These are phyloP conservation scores for Leptinotarsa juncta DNA, from an alignment of 2,888 invertebrate species.

Conservation along the genomic window DNA sequence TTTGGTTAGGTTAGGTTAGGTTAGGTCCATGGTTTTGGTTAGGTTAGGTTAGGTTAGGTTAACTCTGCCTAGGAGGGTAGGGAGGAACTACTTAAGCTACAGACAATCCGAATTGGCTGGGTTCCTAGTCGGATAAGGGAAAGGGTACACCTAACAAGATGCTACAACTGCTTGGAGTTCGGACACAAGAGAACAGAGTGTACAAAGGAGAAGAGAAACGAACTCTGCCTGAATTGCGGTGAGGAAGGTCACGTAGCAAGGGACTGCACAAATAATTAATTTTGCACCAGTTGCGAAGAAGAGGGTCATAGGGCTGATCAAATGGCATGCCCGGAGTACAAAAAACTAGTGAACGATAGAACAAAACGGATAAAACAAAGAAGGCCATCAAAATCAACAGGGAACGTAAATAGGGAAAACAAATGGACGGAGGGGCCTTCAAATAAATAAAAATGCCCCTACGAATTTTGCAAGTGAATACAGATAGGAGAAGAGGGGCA, in stretches of 20 bases:
- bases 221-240: not conserved
- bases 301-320: not conserved
- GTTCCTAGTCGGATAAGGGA: not conserved
- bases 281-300: not conserved
- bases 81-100: not conserved
- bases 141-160: not conserved
- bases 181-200: not conserved
- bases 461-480: too few species aligned
- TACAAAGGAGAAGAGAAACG: not conserved
- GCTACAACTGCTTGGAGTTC: conserved; percentile 8
- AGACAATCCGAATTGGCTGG: not conserved
- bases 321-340: not conserved
- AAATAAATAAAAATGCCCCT: not conserved
- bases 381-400: not conserved
- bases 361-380: too few species aligned
- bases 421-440: too few species aligned
- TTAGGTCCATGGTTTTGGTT: too few species aligned
- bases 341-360: not conserved
- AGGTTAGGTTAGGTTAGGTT: not conserved
- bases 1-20: too few species aligned
- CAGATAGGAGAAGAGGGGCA: too few species aligned
- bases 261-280: not conserved
- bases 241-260: not conserved
- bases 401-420: too few species aligned
- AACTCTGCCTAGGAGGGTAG: too few species aligned